Conservation (phyloP, 2,113 vertebrate species). For the Callopanchax toddi region DNA sequence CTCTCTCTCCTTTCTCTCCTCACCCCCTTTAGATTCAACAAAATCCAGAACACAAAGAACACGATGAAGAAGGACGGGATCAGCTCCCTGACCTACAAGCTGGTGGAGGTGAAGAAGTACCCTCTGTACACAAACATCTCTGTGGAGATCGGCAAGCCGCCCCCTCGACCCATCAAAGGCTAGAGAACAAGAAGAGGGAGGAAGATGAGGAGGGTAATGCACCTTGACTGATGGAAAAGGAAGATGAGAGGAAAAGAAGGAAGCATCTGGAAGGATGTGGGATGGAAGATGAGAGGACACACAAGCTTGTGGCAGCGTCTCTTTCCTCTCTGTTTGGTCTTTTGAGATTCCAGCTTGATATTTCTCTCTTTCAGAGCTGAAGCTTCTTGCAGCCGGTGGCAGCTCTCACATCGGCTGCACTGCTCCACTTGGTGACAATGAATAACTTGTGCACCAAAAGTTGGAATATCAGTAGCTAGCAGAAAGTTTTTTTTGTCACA, state of each 20-base stretch:
- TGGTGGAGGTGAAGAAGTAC: constrained; percentile 87
- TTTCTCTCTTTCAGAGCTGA: constrained; percentile 38
- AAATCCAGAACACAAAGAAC: constrained; percentile 99
- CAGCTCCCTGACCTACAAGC: constrained; percentile 89
- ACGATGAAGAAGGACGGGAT: constrained; percentile 98
- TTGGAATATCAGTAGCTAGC: constrained; percentile 13
- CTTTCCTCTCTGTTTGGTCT: constrained; percentile 10
- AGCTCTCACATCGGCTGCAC: constrained; percentile 25
- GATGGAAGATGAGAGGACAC: neutral
- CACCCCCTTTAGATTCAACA: constrained; percentile 86
- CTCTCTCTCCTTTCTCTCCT: constrained; percentile 8
- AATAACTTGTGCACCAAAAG: constrained; percentile 29
- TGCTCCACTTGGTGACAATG: constrained; percentile 29
- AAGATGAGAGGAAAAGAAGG: constrained; percentile 6
- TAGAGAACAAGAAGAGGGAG: constrained; percentile 61
- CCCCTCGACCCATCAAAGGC: constrained; percentile 87
- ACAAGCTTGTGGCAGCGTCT: constrained; percentile 30
- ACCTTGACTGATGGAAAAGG: constrained; percentile 1
- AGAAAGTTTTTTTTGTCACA: constrained; percentile 5
- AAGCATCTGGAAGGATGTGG: constrained; percentile 10
- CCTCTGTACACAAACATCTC: constrained; percentile 97
- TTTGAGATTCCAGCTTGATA: constrained; percentile 32
- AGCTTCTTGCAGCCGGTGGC: constrained; percentile 23
- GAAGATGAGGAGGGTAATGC: neutral
- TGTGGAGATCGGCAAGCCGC: constrained; percentile 93